Base-by-base conservation (phyloP, 2,888 invertebrate species). In the Hecatera dysodea region DNA sequence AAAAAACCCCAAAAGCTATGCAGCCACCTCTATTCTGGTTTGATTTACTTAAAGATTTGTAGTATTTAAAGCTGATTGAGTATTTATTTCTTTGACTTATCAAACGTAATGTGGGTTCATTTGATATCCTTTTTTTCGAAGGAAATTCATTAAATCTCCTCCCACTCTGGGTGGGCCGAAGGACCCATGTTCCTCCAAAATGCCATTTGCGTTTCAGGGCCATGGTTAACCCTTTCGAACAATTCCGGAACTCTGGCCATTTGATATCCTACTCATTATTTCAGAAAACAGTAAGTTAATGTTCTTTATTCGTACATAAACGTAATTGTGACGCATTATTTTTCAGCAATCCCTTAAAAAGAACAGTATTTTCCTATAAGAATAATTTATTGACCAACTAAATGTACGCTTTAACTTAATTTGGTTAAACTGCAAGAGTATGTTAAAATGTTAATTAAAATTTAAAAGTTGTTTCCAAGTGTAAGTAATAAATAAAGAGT, bases 401-500 rank as follows among this genome's bases (percentile, higher is more conserved):
- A 67, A 67, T 67, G 70, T 59, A 65, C 46, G 67, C 64, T 75
- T 72, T 63, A 63, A 60, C 78, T 77, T 84, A 73, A 82, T 82
- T 82, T 82, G 73, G 69, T 69, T 84, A 75, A 81, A 55, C 64
- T 75, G 75, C 67, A 72, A 52, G 62, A 62, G 60, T 69, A 69
- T 66, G 60, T 72, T 80, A 70, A 72, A 80, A 77, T 72, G 75
- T 84, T 83, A 85, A 83, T 85, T 81, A 85, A 85, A 75, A 78
- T 76, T 75, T 65, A 85, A 83, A 84, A 81, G 81, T 83, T 83
- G 83, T 84, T 75, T 71, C 55, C 59, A 72, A 73, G 65, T 78
- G 81, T 76, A 48, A 76, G 84, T 59, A 63, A 78, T 84, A 85
- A 83, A 85, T 84, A 70, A 83, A 84, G 75, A 73, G 81, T 74